Evolutionary conservation across 2,797 vertebrate species (phyloP).

Genomic region (Pipistrellus pygmaeus): DNA sequence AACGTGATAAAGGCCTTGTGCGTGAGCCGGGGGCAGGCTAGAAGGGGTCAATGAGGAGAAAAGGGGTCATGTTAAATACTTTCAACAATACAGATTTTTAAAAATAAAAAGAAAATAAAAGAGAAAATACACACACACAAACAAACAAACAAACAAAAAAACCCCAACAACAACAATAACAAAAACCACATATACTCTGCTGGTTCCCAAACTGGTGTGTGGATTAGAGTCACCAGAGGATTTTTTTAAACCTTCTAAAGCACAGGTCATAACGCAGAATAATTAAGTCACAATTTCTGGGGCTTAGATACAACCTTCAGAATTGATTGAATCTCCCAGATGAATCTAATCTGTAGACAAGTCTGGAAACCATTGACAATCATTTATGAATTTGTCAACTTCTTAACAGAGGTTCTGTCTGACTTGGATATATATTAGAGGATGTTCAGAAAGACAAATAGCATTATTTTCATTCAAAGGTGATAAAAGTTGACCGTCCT

Average conservation of each 20-base stretch:
- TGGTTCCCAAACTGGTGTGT: background rate
- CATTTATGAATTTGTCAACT: constrained; percentile 14
- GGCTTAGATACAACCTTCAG: background rate
- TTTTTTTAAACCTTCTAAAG: background rate
- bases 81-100: too few species aligned
- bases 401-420: background rate
- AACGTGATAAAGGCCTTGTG: too few species aligned
- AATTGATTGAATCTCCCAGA: background rate
- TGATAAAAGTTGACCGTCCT: background rate
- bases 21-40: too few species aligned
- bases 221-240: background rate
- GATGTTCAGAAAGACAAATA: background rate
- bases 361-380: background rate
- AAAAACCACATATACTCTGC: background rate
- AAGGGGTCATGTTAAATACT: too few species aligned
- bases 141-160: too few species aligned
- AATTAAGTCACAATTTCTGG: background rate
- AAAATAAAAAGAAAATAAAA: too few species aligned
- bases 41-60: too few species aligned
- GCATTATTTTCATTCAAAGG: background rate
- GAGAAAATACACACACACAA: too few species aligned
- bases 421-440: background rate
- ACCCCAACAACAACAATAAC: too few species aligned
- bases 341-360: background rate
- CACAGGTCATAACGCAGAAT: background rate